Evolutionary conservation across 2,113 vertebrate genomes (phyloP).

Genomic region (Heterocephalus glaber): DNA sequence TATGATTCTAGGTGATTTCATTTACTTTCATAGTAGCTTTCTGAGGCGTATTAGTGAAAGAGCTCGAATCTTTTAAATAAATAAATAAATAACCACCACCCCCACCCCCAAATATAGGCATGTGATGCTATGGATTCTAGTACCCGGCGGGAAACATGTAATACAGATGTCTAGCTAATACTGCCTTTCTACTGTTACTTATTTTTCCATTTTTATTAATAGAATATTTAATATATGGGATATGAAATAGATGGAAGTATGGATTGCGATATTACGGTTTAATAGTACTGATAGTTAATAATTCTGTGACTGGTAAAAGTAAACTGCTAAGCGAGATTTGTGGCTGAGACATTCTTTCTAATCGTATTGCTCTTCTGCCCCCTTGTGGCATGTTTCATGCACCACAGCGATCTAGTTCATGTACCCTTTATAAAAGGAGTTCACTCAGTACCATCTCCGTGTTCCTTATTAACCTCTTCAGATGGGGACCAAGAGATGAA

Average conservation of each 20-base stretch:
- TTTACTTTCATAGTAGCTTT: background rate
- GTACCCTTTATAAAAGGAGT: background rate
- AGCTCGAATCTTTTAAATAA: background rate
- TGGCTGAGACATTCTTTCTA: fast-evolving
- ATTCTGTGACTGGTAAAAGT: slow-evolving; percentile 24
- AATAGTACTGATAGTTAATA: background rate
- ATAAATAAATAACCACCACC: background rate
- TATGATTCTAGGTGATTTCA: background rate
- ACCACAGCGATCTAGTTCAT: background rate
- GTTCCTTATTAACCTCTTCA: too few species aligned
- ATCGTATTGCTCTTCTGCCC: slow-evolving; percentile 72
- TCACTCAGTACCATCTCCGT: background rate
- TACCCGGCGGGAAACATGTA: background rate
- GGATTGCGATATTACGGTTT: background rate
- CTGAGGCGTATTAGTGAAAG: background rate
- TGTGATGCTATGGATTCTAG: background rate
- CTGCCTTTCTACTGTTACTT: background rate
- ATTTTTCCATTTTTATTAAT: background rate
- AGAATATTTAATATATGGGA: background rate
- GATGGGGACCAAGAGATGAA: background rate
- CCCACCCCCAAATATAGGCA: background rate
- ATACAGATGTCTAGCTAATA: background rate
- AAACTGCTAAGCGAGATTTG: background rate
- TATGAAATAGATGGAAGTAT: background rate
- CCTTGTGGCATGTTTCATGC: slow-evolving; percentile 53